phyloP scores from a whole-genome alignment of 2,888 invertebrate species.

The Coelopa pilipes region DNA sequence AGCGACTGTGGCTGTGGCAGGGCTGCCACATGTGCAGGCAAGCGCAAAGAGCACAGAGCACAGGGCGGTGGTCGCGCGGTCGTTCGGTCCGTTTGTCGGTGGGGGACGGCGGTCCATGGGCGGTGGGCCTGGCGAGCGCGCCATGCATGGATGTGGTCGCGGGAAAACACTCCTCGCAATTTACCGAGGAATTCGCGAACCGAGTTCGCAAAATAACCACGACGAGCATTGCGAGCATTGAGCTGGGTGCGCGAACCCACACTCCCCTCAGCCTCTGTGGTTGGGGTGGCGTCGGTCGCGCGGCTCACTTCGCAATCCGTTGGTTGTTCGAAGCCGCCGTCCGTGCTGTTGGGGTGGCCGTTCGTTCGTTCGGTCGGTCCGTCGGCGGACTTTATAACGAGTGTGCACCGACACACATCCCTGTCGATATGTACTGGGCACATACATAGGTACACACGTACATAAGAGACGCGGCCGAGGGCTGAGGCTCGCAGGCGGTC shows the following conservation, averaged over 20 bases:
- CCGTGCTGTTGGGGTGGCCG: background rate
- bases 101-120: background rate
- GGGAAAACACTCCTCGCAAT: constrained; percentile 25
- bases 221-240: constrained; percentile 24
- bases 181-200: constrained; percentile 28
- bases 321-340: too few species aligned
- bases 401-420: too few species aligned
- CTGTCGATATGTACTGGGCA: too few species aligned
- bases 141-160: constrained; percentile 29
- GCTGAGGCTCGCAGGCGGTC: background rate
- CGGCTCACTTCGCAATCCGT: background rate
- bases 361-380: too few species aligned
- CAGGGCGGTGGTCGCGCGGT: background rate
- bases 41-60: background rate
- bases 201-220: constrained; percentile 33
- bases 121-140: background rate
- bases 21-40: constrained; percentile 2
- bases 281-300: background rate
- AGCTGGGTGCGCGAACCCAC: constrained; percentile 19
- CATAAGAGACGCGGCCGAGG: background rate
- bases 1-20: background rate
- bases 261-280: background rate
- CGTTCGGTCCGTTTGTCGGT: background rate
- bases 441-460: background rate
- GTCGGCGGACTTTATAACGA: too few species aligned